Evolutionary conservation across 2,797 vertebrate genomes (phyloP), one percentile per base, ranked within the genome.

Genomic region (Falco cherrug): DNA sequence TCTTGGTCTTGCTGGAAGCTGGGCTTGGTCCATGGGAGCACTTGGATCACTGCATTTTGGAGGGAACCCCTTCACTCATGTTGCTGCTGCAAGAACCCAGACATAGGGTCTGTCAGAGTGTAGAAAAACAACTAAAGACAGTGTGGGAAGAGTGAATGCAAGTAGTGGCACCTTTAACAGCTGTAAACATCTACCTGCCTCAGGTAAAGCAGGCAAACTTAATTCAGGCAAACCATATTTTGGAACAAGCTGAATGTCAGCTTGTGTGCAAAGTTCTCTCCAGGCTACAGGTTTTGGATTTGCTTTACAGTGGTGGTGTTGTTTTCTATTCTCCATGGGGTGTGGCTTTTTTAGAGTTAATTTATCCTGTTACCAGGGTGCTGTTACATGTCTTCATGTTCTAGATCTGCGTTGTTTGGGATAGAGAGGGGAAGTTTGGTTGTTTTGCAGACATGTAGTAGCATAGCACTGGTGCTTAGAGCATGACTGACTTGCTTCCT

Each of bases 1-100:
- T 4, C 17, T 47, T 35, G 2, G 8, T 18, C 31, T 81, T 68
- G 31, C 22, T n/a, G 5, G 22, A 41, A 80, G 48, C 60, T 85
- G 45, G 35, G 50, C 25, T 3, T 59, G 39, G 64, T 54, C 10
- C 16, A 3, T 2, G 12, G 91, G 22, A 79, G 17, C 26, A 4
- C 28, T 16, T 20, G 11, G 50, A 45, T 50, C 4, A 0, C 25
- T 39, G 18, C 1, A 2, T 11, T 89, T 50, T 67, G 28, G 50
- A 61, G 18, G 41, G 63, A 64, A 25, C 31, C 13, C 54, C 37
- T 10, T 81, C 14, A 0, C 3, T 22, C 0, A 0, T 1, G 2
- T 69, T 70, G 43, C 50, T 67, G 53, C 69, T 88, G 76, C 54
- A 31, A 43, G 29, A 77, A 8, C 28, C 11, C 16, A 8, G 33